Conservation (phyloP, 2,113 vertebrate species). For the Podarcis muralis region DNA sequence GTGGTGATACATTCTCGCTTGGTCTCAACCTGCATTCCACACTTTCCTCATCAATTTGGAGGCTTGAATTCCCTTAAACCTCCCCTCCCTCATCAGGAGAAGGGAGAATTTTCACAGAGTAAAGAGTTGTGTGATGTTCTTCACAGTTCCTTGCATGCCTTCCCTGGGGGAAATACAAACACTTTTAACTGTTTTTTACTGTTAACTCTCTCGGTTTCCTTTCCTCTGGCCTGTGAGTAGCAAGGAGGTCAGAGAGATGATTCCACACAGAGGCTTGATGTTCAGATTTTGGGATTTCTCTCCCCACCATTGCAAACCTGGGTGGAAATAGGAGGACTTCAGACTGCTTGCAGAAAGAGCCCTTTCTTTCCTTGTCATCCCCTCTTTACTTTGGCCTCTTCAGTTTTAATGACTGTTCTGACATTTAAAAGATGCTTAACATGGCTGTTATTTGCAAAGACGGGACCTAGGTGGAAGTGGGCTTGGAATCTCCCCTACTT, state of each 20-base stretch:
- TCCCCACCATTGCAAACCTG: background rate
- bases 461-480: background rate
- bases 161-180: background rate
- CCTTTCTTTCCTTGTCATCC: background rate
- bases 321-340: background rate
- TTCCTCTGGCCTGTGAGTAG: background rate
- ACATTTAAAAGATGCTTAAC: background rate
- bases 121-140: background rate
- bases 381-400: background rate
- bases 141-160: background rate
- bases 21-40: background rate
- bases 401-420: background rate
- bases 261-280: background rate
- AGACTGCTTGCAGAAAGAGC: background rate
- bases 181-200: too few species aligned
- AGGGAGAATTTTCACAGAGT: too few species aligned
- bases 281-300: background rate
- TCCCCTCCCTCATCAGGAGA: background rate
- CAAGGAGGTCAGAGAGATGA: background rate
- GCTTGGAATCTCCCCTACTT: slow-evolving; percentile 16
- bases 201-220: background rate
- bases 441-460: background rate
- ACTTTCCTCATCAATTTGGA: background rate
- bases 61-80: background rate
- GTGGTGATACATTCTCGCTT: background rate